phyloP scores from a whole-genome alignment of 1,140 invertebrate species.

The Brachystomella parvula region DNA sequence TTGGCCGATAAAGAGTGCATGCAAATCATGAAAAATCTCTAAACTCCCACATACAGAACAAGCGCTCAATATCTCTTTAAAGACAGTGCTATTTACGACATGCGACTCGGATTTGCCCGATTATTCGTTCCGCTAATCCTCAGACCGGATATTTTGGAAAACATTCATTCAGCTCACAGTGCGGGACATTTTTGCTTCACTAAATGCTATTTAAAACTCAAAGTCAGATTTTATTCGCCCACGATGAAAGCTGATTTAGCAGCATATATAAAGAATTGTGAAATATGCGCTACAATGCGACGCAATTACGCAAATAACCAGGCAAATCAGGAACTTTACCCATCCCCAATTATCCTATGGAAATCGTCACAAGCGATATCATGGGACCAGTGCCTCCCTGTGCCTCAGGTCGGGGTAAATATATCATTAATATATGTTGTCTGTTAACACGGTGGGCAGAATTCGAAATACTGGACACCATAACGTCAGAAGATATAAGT shows the following conservation, averaged over 20 bases:
- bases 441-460: background rate
- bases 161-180: background rate
- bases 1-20: no score
- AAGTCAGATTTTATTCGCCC: background rate
- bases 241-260: background rate
- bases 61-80: background rate
- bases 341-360: background rate
- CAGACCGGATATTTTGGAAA: background rate
- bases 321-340: background rate
- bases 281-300: constrained; percentile 6
- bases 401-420: background rate
- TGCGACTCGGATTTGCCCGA: background rate
- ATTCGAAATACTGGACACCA: no score
- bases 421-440: constrained; percentile 3
- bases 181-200: background rate
- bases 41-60: background rate
- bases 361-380: background rate
- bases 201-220: background rate
- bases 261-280: background rate
- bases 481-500: no score
- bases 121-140: background rate
- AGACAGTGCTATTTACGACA: background rate
- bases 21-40: background rate
- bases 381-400: constrained; percentile 1
- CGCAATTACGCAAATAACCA: background rate